Evolutionary conservation across 2,888 invertebrate species (phyloP).

Genomic region (Rhabditoides inermis): DNA sequence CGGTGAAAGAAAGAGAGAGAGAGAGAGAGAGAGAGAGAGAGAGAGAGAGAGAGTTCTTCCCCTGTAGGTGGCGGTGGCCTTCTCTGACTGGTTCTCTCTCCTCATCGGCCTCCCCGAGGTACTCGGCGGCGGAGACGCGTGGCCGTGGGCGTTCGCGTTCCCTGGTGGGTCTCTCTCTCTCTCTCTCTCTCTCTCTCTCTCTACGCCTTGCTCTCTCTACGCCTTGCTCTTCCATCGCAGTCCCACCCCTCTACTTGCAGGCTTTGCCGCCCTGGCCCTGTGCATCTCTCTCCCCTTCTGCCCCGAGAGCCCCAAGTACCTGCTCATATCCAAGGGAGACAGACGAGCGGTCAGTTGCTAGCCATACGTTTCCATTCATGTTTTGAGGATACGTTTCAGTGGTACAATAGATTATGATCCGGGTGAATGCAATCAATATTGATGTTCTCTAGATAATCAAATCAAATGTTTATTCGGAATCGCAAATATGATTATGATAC

Average conservation of each 20-base stretch:
- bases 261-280: constrained; percentile 36
- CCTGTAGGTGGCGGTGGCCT: constrained; percentile 53
- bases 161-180: constrained; percentile 36
- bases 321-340: constrained; percentile 25
- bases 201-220: too few species aligned
- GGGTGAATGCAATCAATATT: too few species aligned
- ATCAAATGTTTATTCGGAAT: too few species aligned
- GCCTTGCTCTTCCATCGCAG: too few species aligned
- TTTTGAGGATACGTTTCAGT: too few species aligned
- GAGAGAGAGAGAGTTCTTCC: too few species aligned
- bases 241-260: constrained; percentile 3
- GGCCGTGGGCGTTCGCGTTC: constrained; percentile 54
- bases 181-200: not conserved
- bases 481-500: too few species aligned
- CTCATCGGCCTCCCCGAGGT: constrained; percentile 54
- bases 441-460: too few species aligned
- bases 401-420: too few species aligned
- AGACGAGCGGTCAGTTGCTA: constrained; percentile 15
- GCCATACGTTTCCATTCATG: too few species aligned
- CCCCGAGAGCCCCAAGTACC: constrained; percentile 50
- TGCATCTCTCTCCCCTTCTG: constrained; percentile 45
- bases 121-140: constrained; percentile 51
- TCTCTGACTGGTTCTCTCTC: constrained; percentile 55
- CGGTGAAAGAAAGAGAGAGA: not conserved
- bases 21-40: constrained; percentile 2